Percentiles rank a stretch among this genome's conserved stretches.
phyloP scores from a whole-genome alignment of 2,113 vertebrate genomes.

The Menura novaehollandiae region DNA sequence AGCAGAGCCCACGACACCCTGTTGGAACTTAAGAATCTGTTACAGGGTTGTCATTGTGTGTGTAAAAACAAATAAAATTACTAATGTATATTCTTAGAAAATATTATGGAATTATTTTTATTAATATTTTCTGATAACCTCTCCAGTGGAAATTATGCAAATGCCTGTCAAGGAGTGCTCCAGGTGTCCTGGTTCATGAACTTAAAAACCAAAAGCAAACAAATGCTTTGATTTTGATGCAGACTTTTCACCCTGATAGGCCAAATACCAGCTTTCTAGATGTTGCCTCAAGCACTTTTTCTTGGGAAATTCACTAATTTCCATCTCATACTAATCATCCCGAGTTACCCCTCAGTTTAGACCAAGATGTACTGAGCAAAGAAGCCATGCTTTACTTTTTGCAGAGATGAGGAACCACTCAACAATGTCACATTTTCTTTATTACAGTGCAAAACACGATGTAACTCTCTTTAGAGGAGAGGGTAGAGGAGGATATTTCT shows the following conservation, averaged over 20 bases:
- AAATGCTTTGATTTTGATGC: neutral
- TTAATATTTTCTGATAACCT: neutral
- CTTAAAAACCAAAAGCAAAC: neutral
- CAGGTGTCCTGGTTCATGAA: neutral
- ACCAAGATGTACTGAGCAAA: neutral
- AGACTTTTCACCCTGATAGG: neutral
- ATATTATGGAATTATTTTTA: neutral
- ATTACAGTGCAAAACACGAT: neutral
- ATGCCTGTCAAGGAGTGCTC: neutral
- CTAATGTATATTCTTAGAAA: neutral
- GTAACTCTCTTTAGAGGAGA: neutral
- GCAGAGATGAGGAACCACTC: neutral
- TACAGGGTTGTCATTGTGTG: neutral
- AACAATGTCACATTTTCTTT: neutral
- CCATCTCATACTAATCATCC: neutral
- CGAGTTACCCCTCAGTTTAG: neutral
- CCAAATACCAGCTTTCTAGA: neutral
- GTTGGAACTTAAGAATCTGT: neutral
- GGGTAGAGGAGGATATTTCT: neutral
- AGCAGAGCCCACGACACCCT: neutral
- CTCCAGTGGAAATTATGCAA: neutral
- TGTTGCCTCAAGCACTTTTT: neutral
- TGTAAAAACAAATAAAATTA: neutral
- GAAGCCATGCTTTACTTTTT: neutral
- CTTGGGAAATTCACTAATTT: neutral